phyloP scores from a whole-genome alignment of 1,140 invertebrate species.

The Carcinoscorpius rotundicauda region DNA sequence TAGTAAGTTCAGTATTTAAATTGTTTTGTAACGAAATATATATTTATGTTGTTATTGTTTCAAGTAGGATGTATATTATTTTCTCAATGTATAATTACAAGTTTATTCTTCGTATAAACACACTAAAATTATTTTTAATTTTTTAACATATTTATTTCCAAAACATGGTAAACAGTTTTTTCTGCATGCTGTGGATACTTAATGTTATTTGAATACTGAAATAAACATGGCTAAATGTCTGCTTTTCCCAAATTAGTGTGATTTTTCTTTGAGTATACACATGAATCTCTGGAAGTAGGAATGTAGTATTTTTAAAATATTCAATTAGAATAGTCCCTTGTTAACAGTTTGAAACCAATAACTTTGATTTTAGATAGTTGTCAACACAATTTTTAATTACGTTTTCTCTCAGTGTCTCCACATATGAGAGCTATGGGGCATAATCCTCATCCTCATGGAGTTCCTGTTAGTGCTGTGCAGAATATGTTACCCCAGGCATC shows the following conservation, averaged over 20 bases:
- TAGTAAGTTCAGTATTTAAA: no score
- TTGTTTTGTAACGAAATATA: no score
- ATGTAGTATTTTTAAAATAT: conserved; percentile 7
- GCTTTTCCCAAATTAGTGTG: not conserved
- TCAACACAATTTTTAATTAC: not conserved
- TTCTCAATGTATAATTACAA: no score
- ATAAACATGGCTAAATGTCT: no score
- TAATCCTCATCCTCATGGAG: not conserved
- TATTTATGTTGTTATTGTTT: no score
- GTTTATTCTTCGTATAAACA: no score
- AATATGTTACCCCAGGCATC: not conserved
- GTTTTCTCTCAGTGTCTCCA: not conserved
- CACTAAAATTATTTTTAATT: no score
- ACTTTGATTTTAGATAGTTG: not conserved
- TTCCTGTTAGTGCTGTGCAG: conserved; percentile 1
- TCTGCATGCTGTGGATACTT: no score
- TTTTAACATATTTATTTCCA: no score
- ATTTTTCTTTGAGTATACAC: not conserved
- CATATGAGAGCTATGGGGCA: not conserved
- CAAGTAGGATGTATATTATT: no score
- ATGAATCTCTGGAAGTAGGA: conserved; percentile 3
- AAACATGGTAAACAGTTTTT: no score
- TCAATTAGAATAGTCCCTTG: conserved; percentile 1
- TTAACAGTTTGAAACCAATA: conserved; percentile 4
- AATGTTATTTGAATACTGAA: no score